Conservation (phyloP, 2,797 vertebrate species). For the Aphelocoma californica region DNA sequence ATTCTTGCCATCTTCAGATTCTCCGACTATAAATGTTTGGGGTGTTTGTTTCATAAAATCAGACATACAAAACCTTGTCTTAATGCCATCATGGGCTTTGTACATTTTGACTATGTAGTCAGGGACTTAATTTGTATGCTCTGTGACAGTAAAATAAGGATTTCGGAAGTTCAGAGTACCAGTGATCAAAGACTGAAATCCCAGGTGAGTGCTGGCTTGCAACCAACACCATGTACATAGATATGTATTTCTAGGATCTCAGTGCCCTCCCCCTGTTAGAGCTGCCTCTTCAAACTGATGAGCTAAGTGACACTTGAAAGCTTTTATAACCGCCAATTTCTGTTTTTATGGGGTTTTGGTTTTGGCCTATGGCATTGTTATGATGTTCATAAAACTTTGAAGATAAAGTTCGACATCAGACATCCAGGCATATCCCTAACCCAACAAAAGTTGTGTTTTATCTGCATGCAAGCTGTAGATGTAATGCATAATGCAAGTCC, state of each 20-base stretch:
- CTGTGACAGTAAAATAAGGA: conserved; percentile 32
- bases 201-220: background rate
- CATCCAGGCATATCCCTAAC: background rate
- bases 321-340: background rate
- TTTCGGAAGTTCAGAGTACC: conserved; percentile 14
- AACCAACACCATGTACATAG: background rate
- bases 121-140: conserved; percentile 40
- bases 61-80: background rate
- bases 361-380: background rate
- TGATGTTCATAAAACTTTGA: background rate
- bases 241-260: background rate
- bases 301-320: conserved; percentile 32
- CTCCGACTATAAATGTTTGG: background rate
- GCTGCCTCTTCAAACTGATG: background rate
- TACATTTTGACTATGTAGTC: conserved; percentile 36
- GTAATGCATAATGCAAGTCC: background rate
- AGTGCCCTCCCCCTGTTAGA: background rate
- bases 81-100: background rate
- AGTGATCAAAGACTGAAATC: background rate
- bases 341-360: background rate
- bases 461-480: background rate
- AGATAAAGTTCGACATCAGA: background rate
- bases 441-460: background rate
- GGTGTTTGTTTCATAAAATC: conserved; percentile 9
- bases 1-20: background rate